Evolutionary conservation across 2,888 invertebrate species (phyloP).

Genomic region (Serripes groenlandicus): DNA sequence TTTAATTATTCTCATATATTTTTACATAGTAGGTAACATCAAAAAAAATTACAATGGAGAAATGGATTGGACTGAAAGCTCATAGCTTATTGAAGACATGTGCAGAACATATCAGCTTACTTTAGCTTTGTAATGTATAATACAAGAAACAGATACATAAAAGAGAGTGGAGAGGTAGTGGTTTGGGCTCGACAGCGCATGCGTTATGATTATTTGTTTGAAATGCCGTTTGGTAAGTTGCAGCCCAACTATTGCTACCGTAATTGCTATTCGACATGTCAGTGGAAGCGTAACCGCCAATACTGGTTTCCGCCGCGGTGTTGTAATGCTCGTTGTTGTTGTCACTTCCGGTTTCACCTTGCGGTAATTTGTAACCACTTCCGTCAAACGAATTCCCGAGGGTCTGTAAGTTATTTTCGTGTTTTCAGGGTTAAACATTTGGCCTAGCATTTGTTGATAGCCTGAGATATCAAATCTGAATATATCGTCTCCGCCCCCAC

Average conservation of each 20-base stretch:
- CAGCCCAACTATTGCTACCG: conserved; percentile 23
- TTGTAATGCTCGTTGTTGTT: conserved; percentile 32
- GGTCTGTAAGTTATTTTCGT: conserved; percentile 30
- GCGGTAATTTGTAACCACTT: conserved; percentile 11
- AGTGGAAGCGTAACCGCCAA: conserved; percentile 56
- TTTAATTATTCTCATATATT: too few species aligned
- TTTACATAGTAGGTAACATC: too few species aligned
- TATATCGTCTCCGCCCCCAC: conserved; percentile 21
- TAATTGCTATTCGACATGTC: conserved; percentile 37
- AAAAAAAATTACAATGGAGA: too few species aligned
- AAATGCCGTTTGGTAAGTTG: conserved; percentile 4
- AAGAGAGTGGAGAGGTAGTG: too few species aligned
- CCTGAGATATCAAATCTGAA: conserved; percentile 56
- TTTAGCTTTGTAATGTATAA: too few species aligned
- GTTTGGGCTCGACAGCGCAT: too few species aligned
- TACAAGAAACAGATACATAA: too few species aligned
- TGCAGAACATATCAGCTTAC: too few species aligned
- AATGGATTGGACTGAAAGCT: too few species aligned
- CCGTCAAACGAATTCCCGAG: conserved; percentile 54
- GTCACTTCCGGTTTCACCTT: not conserved
- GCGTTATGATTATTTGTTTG: conserved; percentile 9
- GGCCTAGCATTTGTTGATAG: conserved; percentile 59
- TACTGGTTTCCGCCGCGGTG: conserved; percentile 47
- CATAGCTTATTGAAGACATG: too few species aligned
- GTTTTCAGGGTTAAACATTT: conserved; percentile 50